Evolutionary conservation across 2,797 vertebrate genomes (phyloP), one percentile per base, ranked within the genome.

Genomic region (Tapirus indicus): DNA sequence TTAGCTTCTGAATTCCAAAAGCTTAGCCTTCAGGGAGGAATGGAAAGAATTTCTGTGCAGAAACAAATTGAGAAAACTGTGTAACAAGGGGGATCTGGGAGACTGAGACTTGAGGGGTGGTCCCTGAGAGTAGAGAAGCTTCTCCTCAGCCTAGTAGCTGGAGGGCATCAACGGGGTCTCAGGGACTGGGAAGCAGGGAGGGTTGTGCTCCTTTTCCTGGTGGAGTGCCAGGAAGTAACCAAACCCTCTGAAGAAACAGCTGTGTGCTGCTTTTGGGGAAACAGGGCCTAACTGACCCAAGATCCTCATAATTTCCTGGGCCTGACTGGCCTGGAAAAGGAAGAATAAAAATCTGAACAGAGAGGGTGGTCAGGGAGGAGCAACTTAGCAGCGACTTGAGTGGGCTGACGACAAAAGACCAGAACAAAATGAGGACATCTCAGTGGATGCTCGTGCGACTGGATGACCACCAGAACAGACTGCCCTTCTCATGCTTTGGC

Each of bases 1-100:
- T 97, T 97, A 97, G 94, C 80, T 94, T 93, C 83, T 93, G 89
- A 94, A 94, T 93, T 95, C 88, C 82, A 71, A 83, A 88, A 96
- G 87, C 86, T 38, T 92, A 77, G 86, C 69, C 66, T 94, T 90
- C 83, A 75, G 89, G 83, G 77, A 97, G 87, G 69, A 95, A 97
- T 92, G 94, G 91, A 91, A 97, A 95, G 93, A 96, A 94, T 96
- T 89, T 91, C 95, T 90, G 38, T 66, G 78, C 35, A 71, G 87
- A 84, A 64, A 96, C 74, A 79, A 80, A 98, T 93, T 97, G 96
- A 97, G 95, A 93, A 95, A 95, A 62, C 71, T 32, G 38, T 62
- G 71, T 62, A 64, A 66, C n/a, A 60, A 85, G 58, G 60, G 64
- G 47, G 71, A 78, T 89, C 23, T 68, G 35, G 86, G 82, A 95